Evolutionary conservation across 2,888 invertebrate genomes (phyloP), one percentile per base, ranked within the genome.

Genomic region (Monopis laevigella): DNA sequence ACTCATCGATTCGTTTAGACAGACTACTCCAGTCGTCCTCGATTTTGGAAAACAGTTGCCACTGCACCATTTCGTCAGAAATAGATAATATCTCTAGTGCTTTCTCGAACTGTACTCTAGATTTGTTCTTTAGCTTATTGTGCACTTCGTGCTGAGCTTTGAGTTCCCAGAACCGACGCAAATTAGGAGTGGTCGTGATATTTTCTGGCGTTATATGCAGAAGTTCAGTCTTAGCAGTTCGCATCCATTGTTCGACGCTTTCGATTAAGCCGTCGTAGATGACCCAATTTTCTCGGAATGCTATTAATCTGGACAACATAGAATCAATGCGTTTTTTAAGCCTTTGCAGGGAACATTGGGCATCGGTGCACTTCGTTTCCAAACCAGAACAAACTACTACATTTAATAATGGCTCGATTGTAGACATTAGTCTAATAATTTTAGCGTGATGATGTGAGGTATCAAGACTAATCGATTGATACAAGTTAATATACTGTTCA

Each of bases 61-160:
- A 78, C 57, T 93, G 92, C 1, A 89, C 69, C 84, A 89, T 88
- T 69, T 93, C 93, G 54, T 94, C 93, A 1, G 91, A 88, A n/a
- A 93, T 82, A 0, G 92, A 90, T 30, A 94, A 82, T 4, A 91
- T 88, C 59, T 88, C 86, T 43, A 93, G 62, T 0, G 93, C 88
- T 51, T 88, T 88, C 56, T 93, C 91, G 51, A 93, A 87, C 46
- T 87, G 86, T 30, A 84, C 78, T 12, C 86, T 86, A 0, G 90
- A 87, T 50, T 92, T 90, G 44, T 86, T 86, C 40, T 88, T 86
- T 38, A 92, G 83, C 48, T 87, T 88, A 51, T 90, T 92, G 61
- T 93, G 86, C 16, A 93, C 86, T 75, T 93, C 93, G 54, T 91
- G 90, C 53, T 93, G 92, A 0, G 93, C 93, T 64, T 92, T 93